Base-by-base conservation (phyloP, 2,888 invertebrate species). In the Cephus sareptanus region DNA sequence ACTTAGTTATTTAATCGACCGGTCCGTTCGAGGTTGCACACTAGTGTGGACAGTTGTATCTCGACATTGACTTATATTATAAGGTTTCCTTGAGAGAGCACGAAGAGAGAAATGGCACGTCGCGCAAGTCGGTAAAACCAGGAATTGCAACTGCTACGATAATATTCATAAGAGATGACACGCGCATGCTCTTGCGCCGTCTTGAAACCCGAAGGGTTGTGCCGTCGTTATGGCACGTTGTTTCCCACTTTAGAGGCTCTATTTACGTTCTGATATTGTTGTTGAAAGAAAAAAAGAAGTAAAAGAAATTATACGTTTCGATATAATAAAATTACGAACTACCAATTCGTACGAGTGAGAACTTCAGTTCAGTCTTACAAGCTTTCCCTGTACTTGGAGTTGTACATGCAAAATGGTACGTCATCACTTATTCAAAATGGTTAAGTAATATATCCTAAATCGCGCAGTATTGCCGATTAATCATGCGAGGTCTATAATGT, bases 1-100 rank as follows among this genome's bases (percentile, higher is more conserved):
- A 78, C 81, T 80, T 85, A 81, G 80, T 77, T 82, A 83, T 80
- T 85, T 85, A 85, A 84, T 85, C 84, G 83, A 85, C 87, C 86
- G 86, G 85, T 87, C 85, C 79, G 83, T 88, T 86, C 81, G 85
- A 84, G 87, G 85, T 88, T 87, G 83, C 84, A 85, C 84, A 78
- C 85, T 78, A 79, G 81, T 82, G 76, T 77, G 71, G 77, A 71
- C 34, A 81, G 12, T 34, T 71, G 71, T 23, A 34, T 71, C 31
- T 71, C 71, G 13, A 71, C 31, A 34, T 30, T 12, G 71, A 71
- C 15, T 23, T 71, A 56, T 23, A 23, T 56, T 9, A 9, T 56
- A 23, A 56, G 56, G 56, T 56, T 23, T 56, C 0, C 56, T 23
- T 23, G 56, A 40, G 23, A 56, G 56, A 56, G 56, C 56, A 56